Evolutionary conservation across 2,113 vertebrate genomes (phyloP), one percentile per base, ranked within the genome.

Genomic region (Marcusenius ussheri): DNA sequence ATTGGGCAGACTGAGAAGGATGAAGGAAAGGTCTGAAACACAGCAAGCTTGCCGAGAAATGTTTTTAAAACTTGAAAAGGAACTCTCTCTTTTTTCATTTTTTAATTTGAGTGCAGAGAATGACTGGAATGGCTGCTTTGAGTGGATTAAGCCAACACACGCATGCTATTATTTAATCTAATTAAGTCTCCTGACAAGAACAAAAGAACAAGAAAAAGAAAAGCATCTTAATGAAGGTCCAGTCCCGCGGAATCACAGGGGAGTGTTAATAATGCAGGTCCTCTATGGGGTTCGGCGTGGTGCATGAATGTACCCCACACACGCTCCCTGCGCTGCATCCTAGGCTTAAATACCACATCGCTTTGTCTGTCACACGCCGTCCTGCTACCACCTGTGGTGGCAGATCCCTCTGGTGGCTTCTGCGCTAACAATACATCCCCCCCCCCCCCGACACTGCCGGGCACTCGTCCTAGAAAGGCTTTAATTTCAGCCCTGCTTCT

Each of bases 71-170:
- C 89, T 89, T 94, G 93, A 96, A 95, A 96, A 93, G 95, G 93
- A 94, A 92, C 88, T 80, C 91, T 93, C 93, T 95, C 1, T 95
- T 95, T 94, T 95, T 95, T 3, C 39, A 42, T 84, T 47, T 47
- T 47, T 46, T 46, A 47, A 47, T 84, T 92, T 93, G 91, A 92
- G 89, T 93, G 91, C 91, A 90, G 91, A 95, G 95, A 96, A 94
- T 96, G 95, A 96, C 95, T 95, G 94, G 95, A 93, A 92, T 90
- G 91, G 93, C 89, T 87, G 94, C 92, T 91, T 93, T 93, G 93
- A 92, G 94, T 93, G 95, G 96, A 95, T 96, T 96, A 96, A 94
- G 94, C 95, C 95, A 93, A 94, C 93, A 95, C 93, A 95, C 95
- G 95, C 93, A 93, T 93, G 91, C 95, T 94, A 95, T 96, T 96